Evolutionary conservation across 2,888 invertebrate species (phyloP).

Genomic region (Pyrrhosoma nymphula): DNA sequence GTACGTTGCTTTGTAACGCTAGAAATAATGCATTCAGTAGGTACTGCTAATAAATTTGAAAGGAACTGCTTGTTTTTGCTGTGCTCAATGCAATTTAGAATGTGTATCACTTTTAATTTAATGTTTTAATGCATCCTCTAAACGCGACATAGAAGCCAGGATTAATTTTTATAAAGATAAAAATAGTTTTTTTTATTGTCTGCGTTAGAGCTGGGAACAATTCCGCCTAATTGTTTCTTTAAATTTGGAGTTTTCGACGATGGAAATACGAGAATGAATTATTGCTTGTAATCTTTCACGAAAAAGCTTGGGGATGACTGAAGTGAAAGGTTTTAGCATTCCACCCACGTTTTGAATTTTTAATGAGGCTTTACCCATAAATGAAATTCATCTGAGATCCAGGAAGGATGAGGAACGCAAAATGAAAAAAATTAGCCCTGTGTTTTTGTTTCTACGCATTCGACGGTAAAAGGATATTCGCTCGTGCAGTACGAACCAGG

Average conservation of each 20-base stretch:
- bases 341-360: neutral
- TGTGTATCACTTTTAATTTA: too few species aligned
- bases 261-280: neutral
- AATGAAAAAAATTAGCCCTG: neutral
- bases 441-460: neutral
- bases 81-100: too few species aligned
- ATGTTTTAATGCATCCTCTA: too few species aligned
- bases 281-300: neutral
- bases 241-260: neutral
- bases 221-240: neutral
- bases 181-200: neutral
- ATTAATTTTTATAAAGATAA: too few species aligned
- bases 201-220: neutral
- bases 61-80: too few species aligned
- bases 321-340: neutral
- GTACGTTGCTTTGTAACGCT: too few species aligned
- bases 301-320: neutral
- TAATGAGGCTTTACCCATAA: neutral
- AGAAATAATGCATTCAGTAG: too few species aligned
- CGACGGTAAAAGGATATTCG: neutral
- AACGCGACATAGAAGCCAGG: too few species aligned
- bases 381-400: neutral
- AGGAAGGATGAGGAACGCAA: neutral
- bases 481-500: neutral
- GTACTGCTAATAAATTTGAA: too few species aligned